Evolutionary conservation across 2,113 vertebrate species (phyloP).

Genomic region (Cavia porcellus): DNA sequence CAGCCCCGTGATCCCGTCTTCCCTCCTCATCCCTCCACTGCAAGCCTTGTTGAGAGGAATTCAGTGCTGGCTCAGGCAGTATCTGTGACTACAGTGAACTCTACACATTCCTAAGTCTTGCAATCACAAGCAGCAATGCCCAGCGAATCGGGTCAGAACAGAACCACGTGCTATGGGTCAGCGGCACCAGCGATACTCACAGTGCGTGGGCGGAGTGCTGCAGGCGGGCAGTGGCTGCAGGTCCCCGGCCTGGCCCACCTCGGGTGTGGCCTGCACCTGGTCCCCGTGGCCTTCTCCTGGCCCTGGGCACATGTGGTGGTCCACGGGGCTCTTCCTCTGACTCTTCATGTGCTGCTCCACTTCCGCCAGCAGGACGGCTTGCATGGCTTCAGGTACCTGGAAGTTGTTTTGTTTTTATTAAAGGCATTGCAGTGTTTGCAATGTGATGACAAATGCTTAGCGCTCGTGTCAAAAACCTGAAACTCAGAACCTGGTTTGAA

Average conservation of each 20-base stretch:
- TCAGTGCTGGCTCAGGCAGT: constrained; percentile 14
- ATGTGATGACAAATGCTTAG: neutral
- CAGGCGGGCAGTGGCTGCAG: constrained; percentile 30
- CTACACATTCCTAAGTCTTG: constrained; percentile 53
- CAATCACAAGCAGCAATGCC: constrained; percentile 44
- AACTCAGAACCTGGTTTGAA: constrained; percentile 10
- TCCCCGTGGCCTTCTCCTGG: constrained; percentile 73
- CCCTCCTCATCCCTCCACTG: constrained; percentile 27
- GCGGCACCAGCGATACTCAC: constrained; percentile 53
- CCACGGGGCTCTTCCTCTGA: constrained; percentile 40
- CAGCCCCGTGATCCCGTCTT: neutral
- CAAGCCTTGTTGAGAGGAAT: constrained; percentile 29
- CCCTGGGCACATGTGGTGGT: neutral
- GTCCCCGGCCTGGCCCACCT: constrained; percentile 3
- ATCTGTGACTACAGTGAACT: neutral
- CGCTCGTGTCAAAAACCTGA: neutral
- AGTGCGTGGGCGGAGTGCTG: neutral
- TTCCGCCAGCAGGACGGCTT: constrained; percentile 90
- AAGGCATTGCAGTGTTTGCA: neutral
- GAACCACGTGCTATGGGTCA: neutral
- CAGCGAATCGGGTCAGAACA: neutral
- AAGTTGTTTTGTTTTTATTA: neutral
- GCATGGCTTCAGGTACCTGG: constrained; percentile 88
- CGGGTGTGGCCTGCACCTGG: neutral
- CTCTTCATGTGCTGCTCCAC: constrained; percentile 83